Base-by-base conservation (phyloP, 2,113 vertebrate genomes). In the Petromus typicus region DNA sequence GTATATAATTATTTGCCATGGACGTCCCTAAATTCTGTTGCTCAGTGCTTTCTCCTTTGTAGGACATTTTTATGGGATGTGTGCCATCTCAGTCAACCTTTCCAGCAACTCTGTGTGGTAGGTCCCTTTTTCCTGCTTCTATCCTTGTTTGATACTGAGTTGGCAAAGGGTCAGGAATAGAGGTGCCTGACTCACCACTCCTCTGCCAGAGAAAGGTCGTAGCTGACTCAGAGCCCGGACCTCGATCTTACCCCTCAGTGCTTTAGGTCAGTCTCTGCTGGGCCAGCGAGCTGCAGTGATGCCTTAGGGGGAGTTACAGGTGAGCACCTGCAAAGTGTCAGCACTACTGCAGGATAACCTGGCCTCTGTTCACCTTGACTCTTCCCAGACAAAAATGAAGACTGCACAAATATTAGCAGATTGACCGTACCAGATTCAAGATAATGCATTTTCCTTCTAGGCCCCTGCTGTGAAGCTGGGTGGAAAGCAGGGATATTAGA, bases 331-430 rank as follows among this genome's bases (percentile, higher is more conserved):
- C 0, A 1, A 27, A 64, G 61, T 30, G 25, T 69, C n/a, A 76
- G 89, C 78, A 32, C 0, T 16, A 54, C 12, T 18, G 14, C 8
- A 20, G 22, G 22, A 17, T 25, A 17, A 11, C 48, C 71, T 10
- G 8, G 45, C 61, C 5, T 80, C 18, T 22, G 54, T 32, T 43
- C 91, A 16, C 9, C 45, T 54, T 10, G 1, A 51, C 5, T 43
- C 83, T 78, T 90, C 12, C 54, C 34, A 83, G 83, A 67, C 71
- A 66, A 92, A 69, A 63, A n/a, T n/a, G 43, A 86, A 90, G 78
- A 71, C 51, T 1, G 27, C 54, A 79, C 56, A 86, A 9, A 12
- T 54, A 63, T 48, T 23, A n/a, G 76, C 43, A 59, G 20, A 67
- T 27, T 69, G 30, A 13, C 86, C 16, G 78, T 34, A 64, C 27